phyloP scores from a whole-genome alignment of 1,140 invertebrate genomes.

The Idris sp. region DNA sequence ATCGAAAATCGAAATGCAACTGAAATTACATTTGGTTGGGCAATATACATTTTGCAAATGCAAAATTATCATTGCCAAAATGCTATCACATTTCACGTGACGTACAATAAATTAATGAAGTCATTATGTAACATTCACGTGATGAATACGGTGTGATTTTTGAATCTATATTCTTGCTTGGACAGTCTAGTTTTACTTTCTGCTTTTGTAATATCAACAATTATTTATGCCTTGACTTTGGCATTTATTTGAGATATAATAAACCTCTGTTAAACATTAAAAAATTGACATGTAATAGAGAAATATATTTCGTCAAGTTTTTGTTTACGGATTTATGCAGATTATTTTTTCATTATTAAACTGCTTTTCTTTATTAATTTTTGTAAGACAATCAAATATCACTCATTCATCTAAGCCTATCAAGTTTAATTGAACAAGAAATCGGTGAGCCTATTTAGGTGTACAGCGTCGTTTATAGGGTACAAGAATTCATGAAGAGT shows the following conservation, averaged over 20 bases:
- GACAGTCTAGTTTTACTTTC: no score
- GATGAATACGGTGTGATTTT: conserved; percentile 18
- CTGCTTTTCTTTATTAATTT: no score
- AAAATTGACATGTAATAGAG: no score
- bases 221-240: no score
- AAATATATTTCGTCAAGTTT: no score
- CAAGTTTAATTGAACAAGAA: conserved; percentile 48
- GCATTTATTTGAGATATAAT: conserved; percentile 5
- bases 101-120: conserved; percentile 23
- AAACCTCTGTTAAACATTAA: no score
- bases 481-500: conserved; percentile 69
- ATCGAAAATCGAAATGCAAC: conserved; percentile 20
- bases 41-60: conserved; percentile 19
- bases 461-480: conserved; percentile 28
- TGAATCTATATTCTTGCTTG: no score
- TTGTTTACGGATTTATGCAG: no score
- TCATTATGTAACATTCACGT: conserved; percentile 22
- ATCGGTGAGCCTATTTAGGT: conserved; percentile 40
- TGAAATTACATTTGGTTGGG: conserved; percentile 14
- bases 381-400: conserved; percentile 16
- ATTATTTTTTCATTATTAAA: no score
- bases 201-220: conserved; percentile 25
- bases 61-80: conserved; percentile 19
- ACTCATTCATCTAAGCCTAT: conserved; percentile 12
- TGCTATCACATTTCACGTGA: conserved; percentile 15